These are phyloP conservation scores for Caenorhabditis becei DNA, from an alignment of 2,888 invertebrate genomes.

Conservation along the genomic window DNA sequence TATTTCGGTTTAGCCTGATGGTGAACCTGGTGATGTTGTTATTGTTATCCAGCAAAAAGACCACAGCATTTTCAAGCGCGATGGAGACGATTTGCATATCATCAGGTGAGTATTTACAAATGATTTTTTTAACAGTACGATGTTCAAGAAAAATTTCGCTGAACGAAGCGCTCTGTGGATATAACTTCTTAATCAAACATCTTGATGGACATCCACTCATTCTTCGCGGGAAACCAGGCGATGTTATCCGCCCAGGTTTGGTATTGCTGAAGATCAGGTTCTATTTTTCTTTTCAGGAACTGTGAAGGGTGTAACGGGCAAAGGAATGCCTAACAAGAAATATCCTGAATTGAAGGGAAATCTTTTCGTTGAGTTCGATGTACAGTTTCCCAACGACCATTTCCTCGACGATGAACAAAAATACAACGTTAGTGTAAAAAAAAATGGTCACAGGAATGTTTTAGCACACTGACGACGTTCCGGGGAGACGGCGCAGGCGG, in stretches of 20 bases:
- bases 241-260: slow-evolving; percentile 89
- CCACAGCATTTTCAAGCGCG: slow-evolving; percentile 89
- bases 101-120: slow-evolving; percentile 45
- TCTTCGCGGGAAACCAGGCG: slow-evolving; percentile 88
- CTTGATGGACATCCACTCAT: slow-evolving; percentile 91
- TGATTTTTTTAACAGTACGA: neutral
- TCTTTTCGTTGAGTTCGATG: slow-evolving; percentile 90
- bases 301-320: slow-evolving; percentile 88
- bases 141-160: slow-evolving; percentile 85
- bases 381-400: slow-evolving; percentile 90
- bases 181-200: slow-evolving; percentile 90
- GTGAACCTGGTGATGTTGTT: slow-evolving; percentile 92
- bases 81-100: slow-evolving; percentile 86
- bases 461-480: too few species aligned
- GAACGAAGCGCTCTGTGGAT: slow-evolving; percentile 93
- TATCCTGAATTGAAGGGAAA: slow-evolving; percentile 85
- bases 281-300: slow-evolving; percentile 81
- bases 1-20: slow-evolving; percentile 87
- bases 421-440: slow-evolving; percentile 69
- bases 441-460: too few species aligned
- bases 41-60: slow-evolving; percentile 90
- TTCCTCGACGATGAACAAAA: slow-evolving; percentile 85
- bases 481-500: too few species aligned
- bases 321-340: slow-evolving; percentile 89
- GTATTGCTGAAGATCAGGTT: slow-evolving; percentile 27